These are phyloP conservation scores for Microtus ochrogaster DNA, from an alignment of 2,113 vertebrate genomes.

Conservation along the genomic window DNA sequence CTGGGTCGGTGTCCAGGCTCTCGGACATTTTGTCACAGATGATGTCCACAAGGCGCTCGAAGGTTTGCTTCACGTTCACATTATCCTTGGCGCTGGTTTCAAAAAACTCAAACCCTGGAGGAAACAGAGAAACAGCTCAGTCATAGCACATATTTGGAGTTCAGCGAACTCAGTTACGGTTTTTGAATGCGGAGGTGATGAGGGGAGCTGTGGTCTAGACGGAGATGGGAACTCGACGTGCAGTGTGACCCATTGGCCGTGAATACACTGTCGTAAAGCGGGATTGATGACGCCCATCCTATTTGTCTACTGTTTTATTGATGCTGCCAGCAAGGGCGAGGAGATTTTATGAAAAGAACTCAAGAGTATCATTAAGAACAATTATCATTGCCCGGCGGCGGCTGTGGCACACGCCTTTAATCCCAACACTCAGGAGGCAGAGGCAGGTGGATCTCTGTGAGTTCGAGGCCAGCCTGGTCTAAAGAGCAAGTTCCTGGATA, in stretches of 20 bases:
- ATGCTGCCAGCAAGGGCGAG: neutral
- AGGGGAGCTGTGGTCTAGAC: neutral
- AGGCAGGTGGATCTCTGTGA: too few relatives aligned
- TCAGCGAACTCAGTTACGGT: neutral
- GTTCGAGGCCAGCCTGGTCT: too few relatives aligned
- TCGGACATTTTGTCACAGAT: constrained; percentile 99
- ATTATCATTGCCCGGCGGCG: too few relatives aligned
- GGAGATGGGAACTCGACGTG: accelerated
- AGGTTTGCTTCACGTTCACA: constrained; percentile 98
- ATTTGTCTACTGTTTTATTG: neutral
- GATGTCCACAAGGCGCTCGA: constrained; percentile 96
- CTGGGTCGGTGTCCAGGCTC: constrained; percentile 93
- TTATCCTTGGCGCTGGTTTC: constrained; percentile 99
- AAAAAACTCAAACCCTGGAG: constrained; percentile 97
- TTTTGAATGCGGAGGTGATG: neutral
- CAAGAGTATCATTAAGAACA: too few relatives aligned
- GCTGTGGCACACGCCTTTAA: too few relatives aligned
- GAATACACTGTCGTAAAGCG: neutral
- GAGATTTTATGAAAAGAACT: neutral
- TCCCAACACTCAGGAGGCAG: too few relatives aligned
- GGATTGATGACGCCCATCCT: neutral
- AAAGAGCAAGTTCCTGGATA: too few relatives aligned
- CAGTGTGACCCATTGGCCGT: neutral
- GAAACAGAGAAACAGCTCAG: constrained; percentile 64
- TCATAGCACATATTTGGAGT: neutral